Conservation (phyloP, 2,888 invertebrate species). For the Epistrophella euchroma region DNA sequence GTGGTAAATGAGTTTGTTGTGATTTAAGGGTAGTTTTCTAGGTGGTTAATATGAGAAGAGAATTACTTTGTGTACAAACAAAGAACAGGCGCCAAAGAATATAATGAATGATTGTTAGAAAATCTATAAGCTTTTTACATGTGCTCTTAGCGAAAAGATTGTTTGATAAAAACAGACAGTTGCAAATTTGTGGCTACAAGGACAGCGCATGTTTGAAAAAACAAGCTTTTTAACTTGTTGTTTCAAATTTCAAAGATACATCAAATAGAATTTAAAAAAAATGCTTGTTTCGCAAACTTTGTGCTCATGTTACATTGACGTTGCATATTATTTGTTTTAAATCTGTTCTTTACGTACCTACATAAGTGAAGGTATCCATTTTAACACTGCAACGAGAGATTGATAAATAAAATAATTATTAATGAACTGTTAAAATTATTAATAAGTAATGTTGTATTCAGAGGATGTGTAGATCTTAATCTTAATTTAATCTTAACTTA, state of each 20-base stretch:
- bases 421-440: too few relatives aligned
- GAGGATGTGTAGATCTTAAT: too few relatives aligned
- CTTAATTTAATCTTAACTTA: too few relatives aligned
- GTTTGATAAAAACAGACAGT: conserved; percentile 64
- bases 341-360: not conserved
- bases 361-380: too few relatives aligned
- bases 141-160: conserved; percentile 62
- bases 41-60: conserved; percentile 32
- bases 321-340: not conserved
- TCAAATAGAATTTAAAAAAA: not conserved
- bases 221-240: conserved; percentile 71
- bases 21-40: conserved; percentile 21
- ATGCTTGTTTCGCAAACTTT: not conserved
- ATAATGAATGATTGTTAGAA: conserved; percentile 28
- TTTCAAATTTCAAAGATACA: conserved; percentile 14
- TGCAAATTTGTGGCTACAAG: not conserved
- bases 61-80: conserved; percentile 16
- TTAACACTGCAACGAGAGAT: too few relatives aligned
- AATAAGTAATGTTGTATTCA: too few relatives aligned
- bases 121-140: conserved; percentile 45
- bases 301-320: not conserved
- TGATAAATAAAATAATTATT: too few relatives aligned
- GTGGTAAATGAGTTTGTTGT: conserved; percentile 3
- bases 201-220: conserved; percentile 49
- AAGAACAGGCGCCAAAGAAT: conserved; percentile 22